Conservation (phyloP, 2,113 vertebrate species). For the Motacilla tschutschensis region DNA sequence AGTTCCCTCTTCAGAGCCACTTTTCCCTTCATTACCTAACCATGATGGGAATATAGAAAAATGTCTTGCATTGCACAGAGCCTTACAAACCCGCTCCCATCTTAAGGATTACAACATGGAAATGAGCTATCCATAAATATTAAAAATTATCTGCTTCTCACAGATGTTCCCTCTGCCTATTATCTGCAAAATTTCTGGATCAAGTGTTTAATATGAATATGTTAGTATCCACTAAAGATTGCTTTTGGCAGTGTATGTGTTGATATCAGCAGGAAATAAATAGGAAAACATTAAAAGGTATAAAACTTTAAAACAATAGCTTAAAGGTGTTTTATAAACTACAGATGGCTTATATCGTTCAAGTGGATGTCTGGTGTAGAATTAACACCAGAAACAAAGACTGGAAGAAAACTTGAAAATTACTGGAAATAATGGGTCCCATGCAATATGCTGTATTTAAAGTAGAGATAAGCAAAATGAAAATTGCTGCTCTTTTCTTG, state of each 20-base stretch:
- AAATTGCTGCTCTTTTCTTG: slow-evolving; percentile 19
- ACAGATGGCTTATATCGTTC: slow-evolving; percentile 67
- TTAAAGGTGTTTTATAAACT: slow-evolving; percentile 78
- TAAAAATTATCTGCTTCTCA: slow-evolving; percentile 69
- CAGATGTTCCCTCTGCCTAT: slow-evolving; percentile 70
- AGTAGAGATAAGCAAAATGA: slow-evolving; percentile 30
- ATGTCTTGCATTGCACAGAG: not conserved
- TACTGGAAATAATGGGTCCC: slow-evolving; percentile 53
- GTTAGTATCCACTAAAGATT: slow-evolving; percentile 71
- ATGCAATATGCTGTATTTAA: slow-evolving; percentile 65
- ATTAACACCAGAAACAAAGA: slow-evolving; percentile 49
- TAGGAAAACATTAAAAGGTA: slow-evolving; percentile 74
- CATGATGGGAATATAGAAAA: slow-evolving; percentile 29
- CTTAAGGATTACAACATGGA: slow-evolving; percentile 55
- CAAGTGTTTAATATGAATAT: slow-evolving; percentile 66
- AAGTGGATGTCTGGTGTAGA: slow-evolving; percentile 61
- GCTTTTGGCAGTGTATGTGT: slow-evolving; percentile 71
- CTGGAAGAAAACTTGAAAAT: slow-evolving; percentile 8
- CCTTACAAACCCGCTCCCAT: not conserved
- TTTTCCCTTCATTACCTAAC: slow-evolving; percentile 6
- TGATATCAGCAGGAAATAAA: slow-evolving; percentile 77
- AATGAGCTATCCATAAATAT: slow-evolving; percentile 71
- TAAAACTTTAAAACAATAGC: slow-evolving; percentile 78
- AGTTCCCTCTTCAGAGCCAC: slow-evolving; percentile 14
- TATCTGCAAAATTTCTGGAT: slow-evolving; percentile 72